A percentile compares a stretch with the other conserved stretches of the same genome.
phyloP scores from a whole-genome alignment of 2,888 invertebrate species.

The Sclerodermus sp. region DNA sequence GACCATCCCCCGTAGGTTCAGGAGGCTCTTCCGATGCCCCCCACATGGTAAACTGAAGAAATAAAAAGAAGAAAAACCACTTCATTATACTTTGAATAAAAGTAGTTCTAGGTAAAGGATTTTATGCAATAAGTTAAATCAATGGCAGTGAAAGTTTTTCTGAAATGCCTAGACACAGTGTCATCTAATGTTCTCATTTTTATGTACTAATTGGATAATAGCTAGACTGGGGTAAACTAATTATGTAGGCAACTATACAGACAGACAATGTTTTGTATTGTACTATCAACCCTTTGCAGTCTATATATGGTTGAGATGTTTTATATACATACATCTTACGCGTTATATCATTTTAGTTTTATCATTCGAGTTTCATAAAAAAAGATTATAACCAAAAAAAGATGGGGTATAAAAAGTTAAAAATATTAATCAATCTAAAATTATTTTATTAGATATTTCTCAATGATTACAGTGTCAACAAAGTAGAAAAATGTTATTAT shows the following conservation, averaged over 20 bases:
- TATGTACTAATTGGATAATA: slow-evolving; percentile 52
- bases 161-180: slow-evolving; percentile 39
- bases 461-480: too few relatives aligned
- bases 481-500: too few relatives aligned
- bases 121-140: slow-evolving; percentile 27
- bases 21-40: slow-evolving; percentile 46
- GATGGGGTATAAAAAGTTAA: too few relatives aligned
- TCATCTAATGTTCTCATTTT: slow-evolving; percentile 53
- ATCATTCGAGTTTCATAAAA: too few relatives aligned
- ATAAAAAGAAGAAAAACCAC: slow-evolving; percentile 44
- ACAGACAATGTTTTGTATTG: neutral
- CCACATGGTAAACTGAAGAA: slow-evolving; percentile 52
- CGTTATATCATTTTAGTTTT: too few relatives aligned
- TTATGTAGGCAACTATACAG: slow-evolving; percentile 43
- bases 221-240: slow-evolving; percentile 52
- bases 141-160: slow-evolving; percentile 52
- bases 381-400: too few relatives aligned
- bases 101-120: slow-evolving; percentile 8
- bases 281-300: neutral
- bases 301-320: too few relatives aligned
- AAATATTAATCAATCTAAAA: too few relatives aligned
- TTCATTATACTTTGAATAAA: slow-evolving; percentile 34
- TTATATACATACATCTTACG: too few relatives aligned
- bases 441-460: too few relatives aligned
- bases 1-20: slow-evolving; percentile 37